Base-by-base conservation (phyloP, 2,888 invertebrate species). In the Sympetrum striolatum region DNA sequence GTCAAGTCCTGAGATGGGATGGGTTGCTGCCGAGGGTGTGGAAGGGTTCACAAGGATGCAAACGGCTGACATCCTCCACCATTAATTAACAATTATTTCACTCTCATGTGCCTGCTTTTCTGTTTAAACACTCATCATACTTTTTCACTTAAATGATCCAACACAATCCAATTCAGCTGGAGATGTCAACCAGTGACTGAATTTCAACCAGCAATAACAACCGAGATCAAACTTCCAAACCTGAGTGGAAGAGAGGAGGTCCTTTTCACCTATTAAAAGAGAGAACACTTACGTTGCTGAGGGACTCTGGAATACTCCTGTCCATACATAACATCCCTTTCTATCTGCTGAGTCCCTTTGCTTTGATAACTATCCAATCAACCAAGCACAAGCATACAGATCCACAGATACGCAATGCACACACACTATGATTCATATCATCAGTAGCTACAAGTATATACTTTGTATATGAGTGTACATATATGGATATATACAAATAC, bases 1-100 rank as follows among this genome's bases (percentile, higher is more conserved):
- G 86, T 86, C 86, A 86, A 86, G 86, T 86, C 86, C 86, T 86
- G 86, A 86, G 86, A 86, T 86, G 86, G 86, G 86, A 86, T 86
- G 64, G 86, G 86, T 86, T 86, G 86, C 86, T 86, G 86, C 86
- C 86, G 86, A 86, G 60, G 39, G 86, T 60, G 35, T 35, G 86
- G 60, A 86, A 60, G 86, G 86, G 60, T 60, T 31, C 37, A 35
- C 58, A 60, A 35, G 86, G 86, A 86, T 86, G 86, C 58, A 31
- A 86, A 86, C 39, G n/a, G 37, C 86, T 64, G 64, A 86, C 86
- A 86, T 86, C 86, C 86, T 86, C 86, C 60, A 86, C 86, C 86
- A 64, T 60, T 60, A 86, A 86, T 86, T 86, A 86, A 86, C 86
- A 86, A 86, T 86, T n/a, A 86, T 86, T 86, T 86, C 86, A 86